These are phyloP conservation scores for Dasyurus viverrinus DNA, from an alignment of 2,113 vertebrate species.

Conservation along the genomic window DNA sequence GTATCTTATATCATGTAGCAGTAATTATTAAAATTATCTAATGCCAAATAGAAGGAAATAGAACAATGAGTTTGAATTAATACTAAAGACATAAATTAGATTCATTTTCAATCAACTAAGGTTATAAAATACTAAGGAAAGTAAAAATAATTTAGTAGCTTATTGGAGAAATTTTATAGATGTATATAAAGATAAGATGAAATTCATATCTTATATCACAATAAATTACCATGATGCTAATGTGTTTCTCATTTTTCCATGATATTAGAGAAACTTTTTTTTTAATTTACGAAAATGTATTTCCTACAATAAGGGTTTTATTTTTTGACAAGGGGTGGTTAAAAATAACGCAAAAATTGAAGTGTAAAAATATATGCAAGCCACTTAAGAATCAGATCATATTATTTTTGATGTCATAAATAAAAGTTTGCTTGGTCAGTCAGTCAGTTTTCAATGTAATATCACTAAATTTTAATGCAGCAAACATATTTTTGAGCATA, in stretches of 20 bases:
- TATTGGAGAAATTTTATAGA: not conserved
- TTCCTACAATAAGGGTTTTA: not conserved
- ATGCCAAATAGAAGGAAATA: not conserved
- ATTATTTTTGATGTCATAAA: not conserved
- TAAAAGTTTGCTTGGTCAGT: not conserved
- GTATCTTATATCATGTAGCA: not conserved
- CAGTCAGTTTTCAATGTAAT: not conserved
- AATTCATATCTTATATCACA: not conserved
- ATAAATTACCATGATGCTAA: not conserved
- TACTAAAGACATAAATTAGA: not conserved
- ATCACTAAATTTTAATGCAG: not conserved
- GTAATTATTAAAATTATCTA: not conserved
- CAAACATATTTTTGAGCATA: slow-evolving; percentile 17
- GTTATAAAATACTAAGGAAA: not conserved
- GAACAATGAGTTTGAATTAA: not conserved
- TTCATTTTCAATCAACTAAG: not conserved
- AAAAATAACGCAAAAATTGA: not conserved
- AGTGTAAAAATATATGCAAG: not conserved
- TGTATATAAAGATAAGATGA: not conserved
- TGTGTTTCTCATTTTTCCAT: not conserved
- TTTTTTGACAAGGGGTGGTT: not conserved
- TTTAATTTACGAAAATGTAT: not conserved
- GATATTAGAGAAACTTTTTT: not conserved
- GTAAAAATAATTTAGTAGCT: not conserved
- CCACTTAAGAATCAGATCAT: not conserved